Conservation (phyloP, 2,797 vertebrate genomes). For the Etheostoma nigrum region DNA sequence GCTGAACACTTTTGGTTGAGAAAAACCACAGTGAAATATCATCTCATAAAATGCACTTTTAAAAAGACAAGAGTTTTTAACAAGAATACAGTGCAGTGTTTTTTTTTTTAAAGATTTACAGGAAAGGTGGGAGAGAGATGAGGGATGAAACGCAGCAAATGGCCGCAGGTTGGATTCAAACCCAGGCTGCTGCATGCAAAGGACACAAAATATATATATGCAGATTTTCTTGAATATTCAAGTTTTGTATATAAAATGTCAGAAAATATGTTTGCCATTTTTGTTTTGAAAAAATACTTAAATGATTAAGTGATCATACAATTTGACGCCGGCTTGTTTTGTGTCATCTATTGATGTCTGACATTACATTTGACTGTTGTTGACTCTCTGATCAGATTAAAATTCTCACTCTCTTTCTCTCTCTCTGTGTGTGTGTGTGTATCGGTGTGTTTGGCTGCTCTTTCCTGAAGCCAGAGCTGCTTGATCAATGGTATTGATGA, state of each 20-base stretch:
- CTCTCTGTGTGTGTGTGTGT: constrained; percentile 26
- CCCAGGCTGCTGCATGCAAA: no score
- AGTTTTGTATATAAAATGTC: not conserved
- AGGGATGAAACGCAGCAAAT: no score
- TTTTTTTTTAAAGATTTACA: no score
- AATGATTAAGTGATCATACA: no score
- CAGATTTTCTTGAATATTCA: not conserved
- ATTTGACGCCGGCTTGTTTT: not conserved
- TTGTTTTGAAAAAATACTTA: not conserved
- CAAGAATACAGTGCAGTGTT: not conserved
- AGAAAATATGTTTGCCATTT: not conserved
- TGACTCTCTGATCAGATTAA: constrained; percentile 45
- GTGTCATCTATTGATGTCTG: not conserved
- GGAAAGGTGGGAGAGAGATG: no score
- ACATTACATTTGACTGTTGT: constrained; percentile 26
- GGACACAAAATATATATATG: no score
- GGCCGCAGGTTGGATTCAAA: no score
- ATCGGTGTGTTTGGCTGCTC: not conserved
- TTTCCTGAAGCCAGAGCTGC: constrained; percentile 56
- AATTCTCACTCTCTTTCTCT: constrained; percentile 8
- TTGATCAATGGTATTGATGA: constrained; percentile 79
- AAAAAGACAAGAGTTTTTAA: not conserved
- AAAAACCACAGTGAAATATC: not conserved
- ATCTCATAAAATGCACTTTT: not conserved
- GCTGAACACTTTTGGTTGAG: not conserved